These are phyloP conservation scores for Loxodonta africana DNA, from an alignment of 2,113 vertebrate genomes.

Conservation along the genomic window DNA sequence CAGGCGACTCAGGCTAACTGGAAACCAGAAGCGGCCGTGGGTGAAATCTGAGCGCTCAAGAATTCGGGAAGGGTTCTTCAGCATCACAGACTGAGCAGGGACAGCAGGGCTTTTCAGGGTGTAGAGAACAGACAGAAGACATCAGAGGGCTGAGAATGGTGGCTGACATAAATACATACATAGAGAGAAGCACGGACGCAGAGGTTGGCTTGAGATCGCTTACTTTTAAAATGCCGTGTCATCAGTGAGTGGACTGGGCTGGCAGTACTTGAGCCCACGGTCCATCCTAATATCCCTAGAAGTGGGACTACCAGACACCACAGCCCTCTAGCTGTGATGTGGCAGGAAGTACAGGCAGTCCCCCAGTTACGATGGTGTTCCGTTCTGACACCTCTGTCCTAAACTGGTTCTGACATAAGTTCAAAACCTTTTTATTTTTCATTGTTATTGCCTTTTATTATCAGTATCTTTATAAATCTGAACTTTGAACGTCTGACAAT, in stretches of 20 bases:
- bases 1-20: background rate
- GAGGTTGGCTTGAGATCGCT: background rate
- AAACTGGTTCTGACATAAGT: no score
- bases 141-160: background rate
- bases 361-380: no score
- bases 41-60: background rate
- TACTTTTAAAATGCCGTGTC: background rate
- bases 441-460: no score
- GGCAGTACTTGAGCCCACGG: background rate
- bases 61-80: background rate
- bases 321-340: background rate
- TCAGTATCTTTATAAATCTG: no score
- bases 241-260: background rate
- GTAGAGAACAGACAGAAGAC: background rate
- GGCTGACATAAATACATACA: background rate
- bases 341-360: background rate
- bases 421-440: no score
- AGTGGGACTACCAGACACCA: background rate
- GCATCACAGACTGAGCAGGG: background rate
- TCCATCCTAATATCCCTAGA: background rate
- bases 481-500: no score
- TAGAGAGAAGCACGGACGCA: background rate
- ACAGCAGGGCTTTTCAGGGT: background rate
- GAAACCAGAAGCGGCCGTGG: background rate
- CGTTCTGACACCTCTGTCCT: no score